phyloP scores from a whole-genome alignment of 2,888 invertebrate species.

The Yponomeuta malinellus region DNA sequence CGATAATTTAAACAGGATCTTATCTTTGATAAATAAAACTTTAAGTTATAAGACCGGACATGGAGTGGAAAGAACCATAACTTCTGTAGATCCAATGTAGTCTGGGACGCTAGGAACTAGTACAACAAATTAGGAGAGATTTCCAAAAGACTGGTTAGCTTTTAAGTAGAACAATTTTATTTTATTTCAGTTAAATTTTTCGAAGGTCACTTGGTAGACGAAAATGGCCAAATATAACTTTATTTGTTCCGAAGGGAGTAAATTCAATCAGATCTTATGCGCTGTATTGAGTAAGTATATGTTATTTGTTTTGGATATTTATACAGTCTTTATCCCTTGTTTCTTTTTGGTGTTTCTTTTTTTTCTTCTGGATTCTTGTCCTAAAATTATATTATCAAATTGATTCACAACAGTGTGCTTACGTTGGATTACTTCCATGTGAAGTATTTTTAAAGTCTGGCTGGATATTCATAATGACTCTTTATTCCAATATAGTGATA shows the following conservation, averaged over 20 bases:
- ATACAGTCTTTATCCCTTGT: neutral
- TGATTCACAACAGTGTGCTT: too few relatives aligned
- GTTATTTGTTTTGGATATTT: neutral
- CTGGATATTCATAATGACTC: too few relatives aligned
- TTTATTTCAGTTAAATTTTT: slow-evolving; percentile 13
- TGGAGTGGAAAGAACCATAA: neutral
- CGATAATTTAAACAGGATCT: neutral
- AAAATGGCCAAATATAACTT: slow-evolving; percentile 16
- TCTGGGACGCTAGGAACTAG: neutral
- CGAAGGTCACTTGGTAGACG: neutral
- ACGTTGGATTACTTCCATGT: too few relatives aligned
- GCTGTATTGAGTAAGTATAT: slow-evolving; percentile 51
- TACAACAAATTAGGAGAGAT: neutral
- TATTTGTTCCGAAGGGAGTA: slow-evolving; percentile 19
- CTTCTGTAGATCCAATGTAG: slow-evolving; percentile 7
- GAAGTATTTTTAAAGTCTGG: too few relatives aligned
- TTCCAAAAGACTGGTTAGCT: slow-evolving; percentile 6
- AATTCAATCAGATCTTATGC: slow-evolving; percentile 46
- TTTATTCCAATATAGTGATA: neutral
- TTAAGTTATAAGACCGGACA: slow-evolving; percentile 6
- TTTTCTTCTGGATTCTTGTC: neutral
- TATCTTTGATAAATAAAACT: neutral
- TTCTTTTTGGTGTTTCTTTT: neutral
- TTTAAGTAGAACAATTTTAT: slow-evolving; percentile 21
- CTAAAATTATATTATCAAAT: too few relatives aligned